Conservation (phyloP, 2,113 vertebrate genomes). For the Camelus bactrianus region DNA sequence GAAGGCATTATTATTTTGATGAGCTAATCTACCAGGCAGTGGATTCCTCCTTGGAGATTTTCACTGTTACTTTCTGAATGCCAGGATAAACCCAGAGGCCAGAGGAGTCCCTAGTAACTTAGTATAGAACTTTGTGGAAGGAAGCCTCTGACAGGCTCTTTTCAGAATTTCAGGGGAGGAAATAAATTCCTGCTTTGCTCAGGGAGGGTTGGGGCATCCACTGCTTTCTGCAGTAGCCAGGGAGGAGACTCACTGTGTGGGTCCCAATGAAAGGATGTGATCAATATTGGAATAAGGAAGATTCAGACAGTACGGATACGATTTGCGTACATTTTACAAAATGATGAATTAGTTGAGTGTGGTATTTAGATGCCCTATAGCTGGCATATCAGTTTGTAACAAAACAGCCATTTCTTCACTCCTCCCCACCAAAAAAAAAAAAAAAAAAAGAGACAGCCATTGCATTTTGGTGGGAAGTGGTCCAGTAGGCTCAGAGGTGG, state of each 20-base stretch:
- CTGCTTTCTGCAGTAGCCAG: neutral
- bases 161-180: neutral
- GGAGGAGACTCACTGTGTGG: neutral
- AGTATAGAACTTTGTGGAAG: too few relatives aligned
- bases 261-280: accelerated
- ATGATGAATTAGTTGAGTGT: neutral
- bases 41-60: neutral
- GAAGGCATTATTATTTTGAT: neutral
- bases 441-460: neutral
- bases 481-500: neutral
- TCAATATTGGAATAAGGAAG: too few relatives aligned
- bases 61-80: neutral
- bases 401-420: neutral
- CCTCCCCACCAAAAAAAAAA: neutral
- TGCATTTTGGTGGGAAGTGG: constrained; percentile 37
- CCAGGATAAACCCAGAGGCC: neutral
- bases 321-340: neutral
- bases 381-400: neutral
- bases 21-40: neutral
- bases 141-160: neutral
- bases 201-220: neutral
- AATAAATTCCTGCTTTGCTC: neutral
- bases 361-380: too few relatives aligned
- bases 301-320: neutral
- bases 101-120: neutral